Evolutionary conservation across 2,888 invertebrate genomes (phyloP), one percentile per base, ranked within the genome.

Genomic region (Poecilus cupreus): DNA sequence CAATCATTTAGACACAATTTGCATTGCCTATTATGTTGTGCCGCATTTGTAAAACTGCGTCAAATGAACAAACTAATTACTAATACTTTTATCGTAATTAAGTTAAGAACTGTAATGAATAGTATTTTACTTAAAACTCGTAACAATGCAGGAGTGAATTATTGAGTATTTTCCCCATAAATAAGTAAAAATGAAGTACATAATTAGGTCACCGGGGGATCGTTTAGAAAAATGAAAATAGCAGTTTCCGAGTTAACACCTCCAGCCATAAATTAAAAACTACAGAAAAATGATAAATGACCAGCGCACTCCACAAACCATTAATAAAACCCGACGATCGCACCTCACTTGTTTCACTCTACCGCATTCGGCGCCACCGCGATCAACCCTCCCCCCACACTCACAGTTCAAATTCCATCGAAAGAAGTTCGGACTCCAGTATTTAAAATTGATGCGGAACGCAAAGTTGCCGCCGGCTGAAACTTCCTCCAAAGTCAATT

Each of bases 231-330:
- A 24, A 32, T 16, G 60, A 60, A 16, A 60, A 26, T 24, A 60
- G 32, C 60, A 24, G 26, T 60, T 57, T 60, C 60, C 60, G 60
- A 22, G 13, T 60, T 60, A 43, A 60, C 60, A 60, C 60, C 60
- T 60, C 60, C 60, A 1, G 20, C 60, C 26, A 60, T 60, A 60
- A 60, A 60, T 60, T 60, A 60, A 60, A 60, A 60, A 20, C 60
- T 60, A 60, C 24, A 60, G 60, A 60, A 60, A 60, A 26, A 60
- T 60, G 60, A 60, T 60, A 60, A 60, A 60, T 60, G 60, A 60
- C 32, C 26, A 11, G 2, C n/a, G 46, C n/a, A 46, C 46, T 46
- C 13, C 10, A n/a, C 32, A 46, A 46, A 46, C 26, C 60, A 60
- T 60, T 60, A 60, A 60, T 60, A 24, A 24, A 5, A 32, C n/a